Evolutionary conservation across 2,888 invertebrate genomes (phyloP).

Genomic region (Tethea ocularis): DNA sequence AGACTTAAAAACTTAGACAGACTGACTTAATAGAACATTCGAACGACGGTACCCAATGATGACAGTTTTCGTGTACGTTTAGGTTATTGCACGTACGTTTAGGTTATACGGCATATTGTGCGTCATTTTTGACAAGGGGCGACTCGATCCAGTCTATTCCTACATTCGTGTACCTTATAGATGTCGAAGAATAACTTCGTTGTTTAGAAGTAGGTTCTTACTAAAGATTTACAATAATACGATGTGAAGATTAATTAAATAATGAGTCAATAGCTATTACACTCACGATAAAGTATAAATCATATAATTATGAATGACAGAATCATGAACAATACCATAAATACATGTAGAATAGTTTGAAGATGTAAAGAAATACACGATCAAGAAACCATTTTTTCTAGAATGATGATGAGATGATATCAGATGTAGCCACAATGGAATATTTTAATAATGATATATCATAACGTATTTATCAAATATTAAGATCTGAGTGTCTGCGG

Average conservation of each 20-base stretch:
- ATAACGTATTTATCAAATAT: background rate
- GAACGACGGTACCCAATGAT: too few species aligned
- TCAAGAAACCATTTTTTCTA: background rate
- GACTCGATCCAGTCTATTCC: too few species aligned
- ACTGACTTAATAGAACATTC: too few species aligned
- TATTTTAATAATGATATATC: background rate
- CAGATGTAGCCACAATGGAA: background rate
- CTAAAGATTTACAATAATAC: background rate
- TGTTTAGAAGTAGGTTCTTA: too few species aligned
- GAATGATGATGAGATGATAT: background rate
- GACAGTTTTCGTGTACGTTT: too few species aligned
- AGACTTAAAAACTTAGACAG: too few species aligned
- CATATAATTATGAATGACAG: background rate
- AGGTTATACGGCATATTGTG: too few species aligned
- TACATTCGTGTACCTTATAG: too few species aligned
- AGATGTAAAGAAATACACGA: background rate
- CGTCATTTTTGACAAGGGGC: too few species aligned
- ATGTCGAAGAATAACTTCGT: too few species aligned
- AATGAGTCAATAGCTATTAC: background rate
- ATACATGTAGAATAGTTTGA: background rate
- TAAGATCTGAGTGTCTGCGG: background rate
- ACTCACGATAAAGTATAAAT: background rate
- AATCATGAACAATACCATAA: background rate
- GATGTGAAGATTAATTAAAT: background rate
- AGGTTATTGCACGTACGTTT: too few species aligned